A percentile compares a stretch with the other conserved stretches of the same genome.
Conservation (phyloP, 2,113 vertebrate species). For the Ciconia stormi region DNA sequence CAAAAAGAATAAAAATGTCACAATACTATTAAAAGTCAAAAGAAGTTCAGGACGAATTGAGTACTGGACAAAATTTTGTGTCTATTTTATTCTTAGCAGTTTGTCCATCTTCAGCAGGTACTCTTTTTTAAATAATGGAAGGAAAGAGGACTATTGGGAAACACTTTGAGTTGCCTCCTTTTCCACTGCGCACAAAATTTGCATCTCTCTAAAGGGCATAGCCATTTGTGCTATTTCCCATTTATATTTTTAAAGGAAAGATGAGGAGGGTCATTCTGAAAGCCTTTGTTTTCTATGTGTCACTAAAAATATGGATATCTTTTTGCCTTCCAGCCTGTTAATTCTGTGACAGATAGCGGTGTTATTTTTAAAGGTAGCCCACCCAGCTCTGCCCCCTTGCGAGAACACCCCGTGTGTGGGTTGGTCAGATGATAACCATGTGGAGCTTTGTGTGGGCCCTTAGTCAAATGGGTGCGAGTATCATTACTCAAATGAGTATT, state of each 20-base stretch:
- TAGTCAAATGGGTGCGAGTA: constrained; percentile 72
- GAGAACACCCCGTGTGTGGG: constrained; percentile 30
- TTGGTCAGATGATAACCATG: constrained; percentile 59
- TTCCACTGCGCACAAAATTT: neutral
- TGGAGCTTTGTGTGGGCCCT: constrained; percentile 47
- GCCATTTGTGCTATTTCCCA: neutral
- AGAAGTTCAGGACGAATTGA: neutral
- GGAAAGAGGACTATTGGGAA: neutral
- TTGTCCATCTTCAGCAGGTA: neutral
- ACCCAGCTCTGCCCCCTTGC: constrained; percentile 28
- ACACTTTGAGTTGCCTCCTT: neutral
- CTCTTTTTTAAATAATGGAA: neutral
- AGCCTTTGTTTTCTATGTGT: neutral
- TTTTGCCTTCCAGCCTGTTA: constrained; percentile 12
- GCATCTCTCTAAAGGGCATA: neutral
- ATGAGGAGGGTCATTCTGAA: constrained; percentile 5
- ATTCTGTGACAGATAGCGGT: neutral
- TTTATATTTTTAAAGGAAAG: constrained; percentile 7
- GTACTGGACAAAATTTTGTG: neutral
- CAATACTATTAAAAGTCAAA: neutral
- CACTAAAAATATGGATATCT: constrained; percentile 7
- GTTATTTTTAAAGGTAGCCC: constrained; percentile 53
- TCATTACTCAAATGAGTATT: constrained; percentile 79
- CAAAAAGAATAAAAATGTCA: neutral
- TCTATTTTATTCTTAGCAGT: neutral